These are phyloP conservation scores for Ophion ventricosus DNA, from an alignment of 2,888 invertebrate genomes.

Conservation along the genomic window DNA sequence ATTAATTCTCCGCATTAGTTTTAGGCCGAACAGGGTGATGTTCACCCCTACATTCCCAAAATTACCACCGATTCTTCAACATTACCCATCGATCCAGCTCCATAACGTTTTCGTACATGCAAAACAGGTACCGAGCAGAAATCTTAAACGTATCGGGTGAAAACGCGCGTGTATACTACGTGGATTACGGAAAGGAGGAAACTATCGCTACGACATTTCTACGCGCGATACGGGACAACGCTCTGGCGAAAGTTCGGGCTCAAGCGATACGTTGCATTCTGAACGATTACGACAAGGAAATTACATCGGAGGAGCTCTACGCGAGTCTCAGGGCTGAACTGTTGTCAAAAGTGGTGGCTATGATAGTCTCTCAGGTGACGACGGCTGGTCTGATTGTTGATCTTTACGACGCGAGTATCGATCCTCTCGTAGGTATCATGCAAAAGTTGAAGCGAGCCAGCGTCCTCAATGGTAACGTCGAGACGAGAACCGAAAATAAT, in stretches of 20 bases:
- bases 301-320: conserved; percentile 85
- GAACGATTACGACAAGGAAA: conserved; percentile 86
- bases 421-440: conserved; percentile 61
- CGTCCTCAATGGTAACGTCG: conserved; percentile 50
- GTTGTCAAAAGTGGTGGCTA: conserved; percentile 86
- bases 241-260: conserved; percentile 87
- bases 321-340: conserved; percentile 89
- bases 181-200: conserved; percentile 98
- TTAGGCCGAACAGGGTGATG: too few species aligned
- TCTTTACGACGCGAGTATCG: conserved; percentile 84
- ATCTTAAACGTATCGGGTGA: conserved; percentile 86
- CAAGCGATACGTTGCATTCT: conserved; percentile 92
- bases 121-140: conserved; percentile 89
- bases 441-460: conserved; percentile 41
- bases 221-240: conserved; percentile 87
- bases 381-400: conserved; percentile 86
- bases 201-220: conserved; percentile 86
- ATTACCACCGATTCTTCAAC: not conserved
- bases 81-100: too few species aligned
- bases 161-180: conserved; percentile 90
- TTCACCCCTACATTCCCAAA: not conserved
- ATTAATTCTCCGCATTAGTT: too few species aligned
- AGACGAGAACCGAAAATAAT: conserved; percentile 21
- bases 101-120: too few species aligned
- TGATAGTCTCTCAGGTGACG: conserved; percentile 85